phyloP scores from a whole-genome alignment of 2,113 vertebrate species.

The Python bivittatus region DNA sequence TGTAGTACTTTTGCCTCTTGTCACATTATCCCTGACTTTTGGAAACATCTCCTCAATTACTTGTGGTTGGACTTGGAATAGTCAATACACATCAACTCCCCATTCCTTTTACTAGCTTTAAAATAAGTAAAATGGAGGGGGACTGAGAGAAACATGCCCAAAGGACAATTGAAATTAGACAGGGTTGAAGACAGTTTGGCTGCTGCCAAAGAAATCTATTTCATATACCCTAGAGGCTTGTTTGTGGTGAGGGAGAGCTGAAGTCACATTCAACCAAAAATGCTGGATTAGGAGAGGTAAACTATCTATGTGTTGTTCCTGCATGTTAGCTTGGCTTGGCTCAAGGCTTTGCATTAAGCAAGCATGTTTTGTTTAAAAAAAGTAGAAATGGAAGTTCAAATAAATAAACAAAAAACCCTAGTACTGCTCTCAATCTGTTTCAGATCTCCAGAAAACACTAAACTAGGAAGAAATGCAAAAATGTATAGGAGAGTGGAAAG shows the following conservation, averaged over 20 bases:
- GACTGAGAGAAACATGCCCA: conserved; percentile 7
- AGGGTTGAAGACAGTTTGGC: conserved; percentile 16
- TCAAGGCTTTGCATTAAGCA: conserved; percentile 8
- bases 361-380: conserved; percentile 14
- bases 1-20: neutral
- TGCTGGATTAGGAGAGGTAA: conserved; percentile 29
- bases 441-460: neutral
- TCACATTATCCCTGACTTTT: neutral
- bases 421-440: neutral
- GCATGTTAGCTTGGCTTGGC: neutral
- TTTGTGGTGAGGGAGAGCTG: conserved; percentile 6
- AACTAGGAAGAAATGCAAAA: neutral
- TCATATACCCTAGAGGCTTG: conserved; percentile 19
- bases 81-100: neutral
- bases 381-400: neutral
- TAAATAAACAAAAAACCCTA: neutral
- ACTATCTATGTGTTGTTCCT: neutral
- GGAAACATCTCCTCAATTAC: neutral
- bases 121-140: neutral
- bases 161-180: conserved; percentile 10
- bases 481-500: neutral
- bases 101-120: neutral
- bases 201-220: conserved; percentile 18
- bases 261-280: conserved; percentile 31
- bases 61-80: neutral